A percentile compares a stretch with the other conserved stretches of the same genome.
These are phyloP conservation scores for Pyrgilauda ruficollis DNA, from an alignment of 2,113 vertebrate genomes.

Conservation along the genomic window DNA sequence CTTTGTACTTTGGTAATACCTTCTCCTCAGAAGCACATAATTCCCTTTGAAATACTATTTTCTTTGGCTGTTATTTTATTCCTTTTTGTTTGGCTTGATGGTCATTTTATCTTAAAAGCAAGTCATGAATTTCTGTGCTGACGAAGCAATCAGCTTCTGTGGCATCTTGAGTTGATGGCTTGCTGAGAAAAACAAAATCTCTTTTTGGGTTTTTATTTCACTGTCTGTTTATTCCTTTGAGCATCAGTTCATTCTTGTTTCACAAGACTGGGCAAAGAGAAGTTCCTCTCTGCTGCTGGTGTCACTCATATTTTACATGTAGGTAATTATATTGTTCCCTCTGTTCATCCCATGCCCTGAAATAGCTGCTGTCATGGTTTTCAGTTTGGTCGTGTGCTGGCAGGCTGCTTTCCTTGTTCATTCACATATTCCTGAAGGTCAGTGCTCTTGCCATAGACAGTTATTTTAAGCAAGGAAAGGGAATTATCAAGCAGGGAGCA, in stretches of 20 bases:
- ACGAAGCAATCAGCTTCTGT: neutral
- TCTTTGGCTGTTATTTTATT: neutral
- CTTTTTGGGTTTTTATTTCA: neutral
- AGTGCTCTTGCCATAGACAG: neutral
- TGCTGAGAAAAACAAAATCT: neutral
- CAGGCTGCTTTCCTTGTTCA: neutral
- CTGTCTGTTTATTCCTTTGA: neutral
- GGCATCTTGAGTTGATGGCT: neutral
- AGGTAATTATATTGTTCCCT: neutral
- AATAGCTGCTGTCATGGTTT: neutral
- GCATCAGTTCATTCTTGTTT: neutral
- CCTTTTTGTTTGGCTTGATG: neutral
- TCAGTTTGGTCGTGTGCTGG: neutral
- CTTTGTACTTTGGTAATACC: neutral
- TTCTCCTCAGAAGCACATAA: neutral
- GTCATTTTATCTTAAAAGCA: neutral
- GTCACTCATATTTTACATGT: neutral
- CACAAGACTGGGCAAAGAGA: neutral
- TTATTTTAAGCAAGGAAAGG: neutral
- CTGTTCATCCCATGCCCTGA: fast-evolving
- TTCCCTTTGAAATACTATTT: neutral
- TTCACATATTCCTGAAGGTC: conserved; percentile 14
- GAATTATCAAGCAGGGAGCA: neutral
- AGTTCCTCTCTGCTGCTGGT: neutral
- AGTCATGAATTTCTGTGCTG: neutral